phyloP scores from a whole-genome alignment of 2,113 vertebrate genomes.

The Scalopus aquaticus region DNA sequence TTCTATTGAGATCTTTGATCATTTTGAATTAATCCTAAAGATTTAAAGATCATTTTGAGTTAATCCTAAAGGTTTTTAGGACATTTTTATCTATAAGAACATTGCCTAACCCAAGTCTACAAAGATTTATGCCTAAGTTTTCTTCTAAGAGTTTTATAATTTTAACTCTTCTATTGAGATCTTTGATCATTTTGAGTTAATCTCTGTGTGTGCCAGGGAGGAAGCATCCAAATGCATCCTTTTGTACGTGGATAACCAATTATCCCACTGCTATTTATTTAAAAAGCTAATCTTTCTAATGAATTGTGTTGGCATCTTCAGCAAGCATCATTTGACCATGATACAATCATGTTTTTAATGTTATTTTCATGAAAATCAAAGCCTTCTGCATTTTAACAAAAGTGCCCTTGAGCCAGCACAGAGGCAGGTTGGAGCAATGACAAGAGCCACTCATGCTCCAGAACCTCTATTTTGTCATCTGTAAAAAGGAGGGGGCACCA shows the following conservation, averaged over 20 bases:
- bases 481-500: not conserved
- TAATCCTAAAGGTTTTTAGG: too few species aligned
- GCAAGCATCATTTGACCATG: not conserved
- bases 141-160: not conserved
- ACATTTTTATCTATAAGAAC: too few species aligned
- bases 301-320: not conserved
- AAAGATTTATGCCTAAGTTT: not conserved
- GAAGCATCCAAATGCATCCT: not conserved
- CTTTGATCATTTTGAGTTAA: not conserved
- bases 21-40: not conserved
- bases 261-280: not conserved
- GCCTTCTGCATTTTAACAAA: not conserved
- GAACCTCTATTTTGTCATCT: not conserved
- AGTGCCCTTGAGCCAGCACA: not conserved
- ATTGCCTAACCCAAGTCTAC: too few species aligned
- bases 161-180: not conserved
- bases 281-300: not conserved
- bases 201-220: not conserved
- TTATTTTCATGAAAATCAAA: not conserved
- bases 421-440: too few species aligned
- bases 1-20: not conserved
- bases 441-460: not conserved
- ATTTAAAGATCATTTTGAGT: too few species aligned
- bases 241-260: not conserved
- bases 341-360: not conserved